Base-by-base conservation (phyloP, 2,113 vertebrate genomes). In the Solea senegalensis region DNA sequence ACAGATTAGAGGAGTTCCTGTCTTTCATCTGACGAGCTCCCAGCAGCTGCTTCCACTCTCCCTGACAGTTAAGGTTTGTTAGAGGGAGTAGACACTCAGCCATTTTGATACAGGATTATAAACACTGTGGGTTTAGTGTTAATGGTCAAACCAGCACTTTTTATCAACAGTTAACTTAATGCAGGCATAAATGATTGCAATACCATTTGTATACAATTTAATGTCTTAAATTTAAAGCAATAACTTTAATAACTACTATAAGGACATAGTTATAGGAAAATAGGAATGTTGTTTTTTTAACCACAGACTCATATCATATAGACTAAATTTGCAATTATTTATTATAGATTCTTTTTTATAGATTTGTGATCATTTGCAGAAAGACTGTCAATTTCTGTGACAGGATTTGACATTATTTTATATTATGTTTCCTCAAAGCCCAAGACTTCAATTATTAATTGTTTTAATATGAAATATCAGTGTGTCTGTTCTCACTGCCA, bases 1-100 rank as follows among this genome's bases (percentile, higher is more conserved):
- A 72, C 74, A 83, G 85, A 89, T 87, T 81, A 84, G 72, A 85
- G 62, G 59, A 80, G 81, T 84, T 86, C 81, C 79, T 89, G 87
- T 83, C 89, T 89, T 86, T 89, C 69, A 81, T 81, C 79, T 72
- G 50, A 74, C 26, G 65, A 40, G 68, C 80, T 82, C 76, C 82
- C 58, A 66, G n/a, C 78, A 73, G 80, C 88, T 87, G 83, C 48
- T 76, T 63, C 65, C 70, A 54, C 45, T 83, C 68, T 60, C 53
- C 43, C 69, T 51, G 73, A 71, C 75, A 46, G 76, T 61, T 56
- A 8, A 7, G 43, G 61, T 78, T 68, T 58, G 49, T 67, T 39
- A 60, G 73, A 51, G 72, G 50, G 60, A 21, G 21, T 21, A 51
- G 41, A 44, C n/a, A 39, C 40, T 62, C 15, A 15, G 16, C 54